Evolutionary conservation across 2,888 invertebrate genomes (phyloP).

Genomic region (Leucophenga maculata): DNA sequence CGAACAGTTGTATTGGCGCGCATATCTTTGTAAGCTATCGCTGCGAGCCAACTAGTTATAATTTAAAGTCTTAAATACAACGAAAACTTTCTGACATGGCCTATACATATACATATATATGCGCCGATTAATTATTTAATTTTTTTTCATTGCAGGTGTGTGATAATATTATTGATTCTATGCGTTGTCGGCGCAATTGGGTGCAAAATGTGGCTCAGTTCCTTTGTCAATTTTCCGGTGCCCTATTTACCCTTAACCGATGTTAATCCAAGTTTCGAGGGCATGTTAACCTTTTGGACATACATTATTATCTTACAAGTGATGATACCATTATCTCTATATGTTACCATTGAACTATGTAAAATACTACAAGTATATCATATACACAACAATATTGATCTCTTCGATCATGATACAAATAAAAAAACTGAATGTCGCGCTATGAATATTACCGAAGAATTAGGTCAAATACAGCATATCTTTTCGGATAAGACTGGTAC

Average conservation of each 20-base stretch:
- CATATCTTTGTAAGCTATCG: no score
- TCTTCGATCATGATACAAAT: constrained; percentile 88
- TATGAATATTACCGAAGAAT: constrained; percentile 96
- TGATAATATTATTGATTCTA: constrained; percentile 88
- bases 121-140: background rate
- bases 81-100: background rate
- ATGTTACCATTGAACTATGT: constrained; percentile 96
- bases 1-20: no score
- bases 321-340: constrained; percentile 96
- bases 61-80: constrained; percentile 11
- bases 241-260: constrained; percentile 81
- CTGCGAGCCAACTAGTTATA: no score
- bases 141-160: constrained; percentile 75
- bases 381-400: constrained; percentile 90
- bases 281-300: constrained; percentile 93
- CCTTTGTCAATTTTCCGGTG: constrained; percentile 73
- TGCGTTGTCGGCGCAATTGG: constrained; percentile 94
- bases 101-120: background rate
- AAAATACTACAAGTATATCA: constrained; percentile 96
- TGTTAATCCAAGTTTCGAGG: constrained; percentile 80
- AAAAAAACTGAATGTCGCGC: constrained; percentile 91
- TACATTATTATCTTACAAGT: constrained; percentile 96
- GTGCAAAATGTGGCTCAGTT: constrained; percentile 86
- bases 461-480: constrained; percentile 95
- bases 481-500: constrained; percentile 99